Evolutionary conservation across 1,140 invertebrate genomes (phyloP).

Genomic region (Globodera ellingtonae): DNA sequence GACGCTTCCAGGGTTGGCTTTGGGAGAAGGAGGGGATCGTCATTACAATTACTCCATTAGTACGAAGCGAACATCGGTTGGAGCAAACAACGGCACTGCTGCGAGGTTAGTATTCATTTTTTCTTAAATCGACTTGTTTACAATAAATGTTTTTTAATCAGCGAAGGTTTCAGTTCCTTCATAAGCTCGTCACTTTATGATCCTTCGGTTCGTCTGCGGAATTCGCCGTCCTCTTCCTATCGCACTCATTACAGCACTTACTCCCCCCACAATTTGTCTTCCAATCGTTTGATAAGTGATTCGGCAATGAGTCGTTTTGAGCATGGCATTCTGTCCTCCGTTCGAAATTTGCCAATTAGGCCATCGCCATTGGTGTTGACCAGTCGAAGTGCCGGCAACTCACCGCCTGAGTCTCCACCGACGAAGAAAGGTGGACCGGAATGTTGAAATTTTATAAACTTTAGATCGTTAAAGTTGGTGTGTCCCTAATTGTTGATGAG

Average conservation of each 20-base stretch:
- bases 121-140: background rate
- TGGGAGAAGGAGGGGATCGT: background rate
- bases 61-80: background rate
- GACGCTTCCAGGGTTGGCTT: background rate
- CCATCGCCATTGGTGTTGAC: slow-evolving; percentile 1
- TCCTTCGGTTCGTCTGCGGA: background rate
- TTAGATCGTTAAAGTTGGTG: background rate
- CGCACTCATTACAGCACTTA: background rate
- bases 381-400: slow-evolving; percentile 10
- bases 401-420: background rate
- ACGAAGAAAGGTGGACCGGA: background rate
- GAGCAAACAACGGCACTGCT: background rate
- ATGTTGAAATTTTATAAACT: background rate
- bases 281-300: background rate
- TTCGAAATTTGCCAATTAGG: background rate
- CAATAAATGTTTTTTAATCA: too few relatives aligned
- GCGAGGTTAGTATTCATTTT: background rate
- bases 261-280: background rate
- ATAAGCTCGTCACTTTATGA: background rate
- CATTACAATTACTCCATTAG: too few relatives aligned
- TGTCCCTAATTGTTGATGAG: background rate
- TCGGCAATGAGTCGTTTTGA: background rate
- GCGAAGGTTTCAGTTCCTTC: background rate
- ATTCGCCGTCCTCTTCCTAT: background rate
- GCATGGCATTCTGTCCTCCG: background rate